These are phyloP conservation scores for Fissipunctia ypsillon DNA, from an alignment of 2,888 invertebrate species.

Conservation along the genomic window DNA sequence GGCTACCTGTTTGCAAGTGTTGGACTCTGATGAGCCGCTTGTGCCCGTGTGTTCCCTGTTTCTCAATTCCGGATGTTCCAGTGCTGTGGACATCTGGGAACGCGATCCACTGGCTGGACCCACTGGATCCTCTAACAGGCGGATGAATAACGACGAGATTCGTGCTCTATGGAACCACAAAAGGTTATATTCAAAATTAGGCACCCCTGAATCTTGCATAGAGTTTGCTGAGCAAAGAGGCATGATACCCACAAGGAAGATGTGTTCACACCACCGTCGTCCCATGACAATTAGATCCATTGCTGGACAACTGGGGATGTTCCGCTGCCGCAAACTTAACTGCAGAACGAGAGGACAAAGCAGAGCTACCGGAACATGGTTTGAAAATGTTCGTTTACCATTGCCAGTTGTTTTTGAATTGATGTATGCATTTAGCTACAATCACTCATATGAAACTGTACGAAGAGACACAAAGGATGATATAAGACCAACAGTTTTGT, in stretches of 20 bases:
- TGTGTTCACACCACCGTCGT: rapidly evolving
- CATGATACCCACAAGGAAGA: background rate
- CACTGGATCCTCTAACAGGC: background rate
- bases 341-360: background rate
- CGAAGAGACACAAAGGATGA: conserved; percentile 3
- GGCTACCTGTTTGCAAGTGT: background rate
- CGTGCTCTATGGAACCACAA: conserved; percentile 1
- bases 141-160: background rate
- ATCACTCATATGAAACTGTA: background rate
- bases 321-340: background rate
- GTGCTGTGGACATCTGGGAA: background rate
- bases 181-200: conserved; percentile 1
- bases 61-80: background rate
- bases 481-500: background rate
- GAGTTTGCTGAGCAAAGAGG: conserved; percentile 13
- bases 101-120: background rate
- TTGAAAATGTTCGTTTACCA: background rate
- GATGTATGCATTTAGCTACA: conserved; percentile 1
- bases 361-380: background rate
- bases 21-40: background rate
- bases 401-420: conserved; percentile 5
- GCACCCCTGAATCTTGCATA: conserved; percentile 6
- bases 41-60: background rate
- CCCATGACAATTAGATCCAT: background rate
- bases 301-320: background rate